Conservation (phyloP, 2,888 invertebrate genomes). For the Pediacus dermestoides region DNA sequence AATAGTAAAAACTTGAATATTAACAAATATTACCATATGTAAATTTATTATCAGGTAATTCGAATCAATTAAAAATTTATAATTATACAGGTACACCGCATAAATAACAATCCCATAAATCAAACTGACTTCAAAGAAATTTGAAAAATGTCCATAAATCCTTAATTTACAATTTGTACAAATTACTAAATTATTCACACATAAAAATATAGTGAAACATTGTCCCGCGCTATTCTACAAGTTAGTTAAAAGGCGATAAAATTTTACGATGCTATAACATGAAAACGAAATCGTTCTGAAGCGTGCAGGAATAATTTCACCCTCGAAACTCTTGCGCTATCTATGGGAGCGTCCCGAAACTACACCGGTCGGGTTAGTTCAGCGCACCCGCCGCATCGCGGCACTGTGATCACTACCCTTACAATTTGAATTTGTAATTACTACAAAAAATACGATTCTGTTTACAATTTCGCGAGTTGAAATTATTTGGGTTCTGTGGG, state of each 20-base stretch:
- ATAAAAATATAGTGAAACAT: slow-evolving; percentile 27
- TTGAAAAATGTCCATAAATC: too few relatives aligned
- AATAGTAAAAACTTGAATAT: too few relatives aligned
- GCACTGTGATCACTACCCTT: slow-evolving; percentile 15
- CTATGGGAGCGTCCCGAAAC: slow-evolving; percentile 14
- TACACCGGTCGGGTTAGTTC: slow-evolving; percentile 14
- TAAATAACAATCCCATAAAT: too few relatives aligned
- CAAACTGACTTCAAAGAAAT: too few relatives aligned
- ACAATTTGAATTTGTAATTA: slow-evolving; percentile 3
- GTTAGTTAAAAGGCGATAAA: slow-evolving; percentile 30
- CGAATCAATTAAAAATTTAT: too few relatives aligned
- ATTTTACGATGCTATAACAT: slow-evolving; percentile 30
- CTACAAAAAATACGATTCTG: background rate
- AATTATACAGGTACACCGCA: too few relatives aligned
- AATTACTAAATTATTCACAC: slow-evolving; percentile 24
- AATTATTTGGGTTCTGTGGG: too few relatives aligned
- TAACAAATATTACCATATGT: too few relatives aligned
- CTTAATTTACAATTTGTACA: too few relatives aligned
- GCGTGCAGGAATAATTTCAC: slow-evolving; percentile 16
- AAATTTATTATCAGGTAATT: too few relatives aligned
- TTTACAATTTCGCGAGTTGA: background rate
- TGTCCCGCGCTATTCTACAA: slow-evolving; percentile 25
- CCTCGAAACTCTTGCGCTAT: slow-evolving; percentile 19
- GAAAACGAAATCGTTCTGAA: slow-evolving; percentile 17
- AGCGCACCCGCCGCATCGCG: slow-evolving; percentile 21